phyloP scores from a whole-genome alignment of 2,888 invertebrate species.

The Cerastoderma edule region DNA sequence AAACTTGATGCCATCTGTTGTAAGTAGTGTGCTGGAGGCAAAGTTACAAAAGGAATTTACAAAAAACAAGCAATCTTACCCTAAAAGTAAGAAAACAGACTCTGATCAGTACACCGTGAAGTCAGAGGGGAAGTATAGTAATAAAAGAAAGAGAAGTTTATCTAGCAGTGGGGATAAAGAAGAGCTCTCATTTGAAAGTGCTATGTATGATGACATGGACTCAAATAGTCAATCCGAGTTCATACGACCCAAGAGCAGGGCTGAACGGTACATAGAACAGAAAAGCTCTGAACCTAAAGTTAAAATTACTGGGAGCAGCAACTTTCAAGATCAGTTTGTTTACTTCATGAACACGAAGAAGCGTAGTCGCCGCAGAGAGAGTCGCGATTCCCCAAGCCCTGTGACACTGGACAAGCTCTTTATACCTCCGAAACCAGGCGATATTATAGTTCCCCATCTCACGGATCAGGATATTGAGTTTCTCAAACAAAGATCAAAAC shows the following conservation, averaged over 20 bases:
- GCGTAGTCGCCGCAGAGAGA: conserved; percentile 73
- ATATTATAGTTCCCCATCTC: conserved; percentile 78
- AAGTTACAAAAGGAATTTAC: conserved; percentile 51
- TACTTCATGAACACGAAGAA: conserved; percentile 82
- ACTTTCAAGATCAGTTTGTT: conserved; percentile 83
- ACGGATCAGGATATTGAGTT: conserved; percentile 79
- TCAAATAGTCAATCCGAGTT: conserved; percentile 36
- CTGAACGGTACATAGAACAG: conserved; percentile 56
- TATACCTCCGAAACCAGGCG: conserved; percentile 76
- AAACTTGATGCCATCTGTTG: conserved; percentile 57
- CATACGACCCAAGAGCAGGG: conserved; percentile 43
- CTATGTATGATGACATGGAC: conserved; percentile 47
- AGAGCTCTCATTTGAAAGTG: conserved; percentile 30
- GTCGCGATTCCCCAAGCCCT: conserved; percentile 62
- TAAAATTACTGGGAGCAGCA: conserved; percentile 81
- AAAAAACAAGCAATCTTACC: conserved; percentile 37
- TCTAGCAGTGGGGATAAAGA: conserved; percentile 37
- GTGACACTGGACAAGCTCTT: conserved; percentile 63
- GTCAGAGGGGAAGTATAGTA: conserved; percentile 31
- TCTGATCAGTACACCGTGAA: conserved; percentile 14
- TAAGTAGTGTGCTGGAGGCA: conserved; percentile 47
- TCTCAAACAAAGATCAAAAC: conserved; percentile 60
- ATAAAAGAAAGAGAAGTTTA: conserved; percentile 42
- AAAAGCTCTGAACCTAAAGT: conserved; percentile 73
- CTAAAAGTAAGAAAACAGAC: conserved; percentile 42